These are phyloP conservation scores for Osedax fenrisi DNA, from an alignment of 2,888 invertebrate species.

Conservation along the genomic window DNA sequence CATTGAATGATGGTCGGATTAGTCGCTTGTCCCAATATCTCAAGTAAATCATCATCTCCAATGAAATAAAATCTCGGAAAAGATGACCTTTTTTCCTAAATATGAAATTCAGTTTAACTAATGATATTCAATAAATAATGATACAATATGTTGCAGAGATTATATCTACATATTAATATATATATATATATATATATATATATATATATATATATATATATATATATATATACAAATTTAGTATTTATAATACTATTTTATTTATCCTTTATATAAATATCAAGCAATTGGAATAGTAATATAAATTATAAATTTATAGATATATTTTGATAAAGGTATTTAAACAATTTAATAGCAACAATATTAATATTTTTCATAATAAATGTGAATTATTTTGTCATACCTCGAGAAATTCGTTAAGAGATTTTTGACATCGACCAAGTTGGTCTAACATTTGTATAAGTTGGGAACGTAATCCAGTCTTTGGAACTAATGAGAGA, in stretches of 20 bases:
- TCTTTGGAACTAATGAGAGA: slow-evolving; percentile 61
- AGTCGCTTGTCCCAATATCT: slow-evolving; percentile 81
- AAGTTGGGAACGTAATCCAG: slow-evolving; percentile 63
- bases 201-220: not conserved
- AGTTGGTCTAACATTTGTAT: slow-evolving; percentile 75
- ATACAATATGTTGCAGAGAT: too few relatives aligned
- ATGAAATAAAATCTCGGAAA: slow-evolving; percentile 94
- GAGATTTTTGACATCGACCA: slow-evolving; percentile 77
- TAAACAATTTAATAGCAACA: too few relatives aligned
- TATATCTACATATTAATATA: too few relatives aligned
- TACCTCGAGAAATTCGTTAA: slow-evolving; percentile 82
- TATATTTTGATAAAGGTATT: too few relatives aligned
- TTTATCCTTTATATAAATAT: too few relatives aligned
- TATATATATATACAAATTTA: not conserved
- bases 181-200: slow-evolving; percentile 14
- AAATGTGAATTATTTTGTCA: too few relatives aligned
- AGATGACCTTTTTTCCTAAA: slow-evolving; percentile 67
- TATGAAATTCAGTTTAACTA: not conserved
- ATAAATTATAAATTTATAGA: too few relatives aligned
- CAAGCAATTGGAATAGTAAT: too few relatives aligned
- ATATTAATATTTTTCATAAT: too few relatives aligned
- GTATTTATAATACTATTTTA: slow-evolving; percentile 3
- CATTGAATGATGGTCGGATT: slow-evolving; percentile 78
- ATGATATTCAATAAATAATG: too few relatives aligned
- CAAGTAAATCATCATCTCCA: slow-evolving; percentile 90